Evolutionary conservation across 2,113 vertebrate genomes (phyloP).

Genomic region (Peromyscus maniculatus): DNA sequence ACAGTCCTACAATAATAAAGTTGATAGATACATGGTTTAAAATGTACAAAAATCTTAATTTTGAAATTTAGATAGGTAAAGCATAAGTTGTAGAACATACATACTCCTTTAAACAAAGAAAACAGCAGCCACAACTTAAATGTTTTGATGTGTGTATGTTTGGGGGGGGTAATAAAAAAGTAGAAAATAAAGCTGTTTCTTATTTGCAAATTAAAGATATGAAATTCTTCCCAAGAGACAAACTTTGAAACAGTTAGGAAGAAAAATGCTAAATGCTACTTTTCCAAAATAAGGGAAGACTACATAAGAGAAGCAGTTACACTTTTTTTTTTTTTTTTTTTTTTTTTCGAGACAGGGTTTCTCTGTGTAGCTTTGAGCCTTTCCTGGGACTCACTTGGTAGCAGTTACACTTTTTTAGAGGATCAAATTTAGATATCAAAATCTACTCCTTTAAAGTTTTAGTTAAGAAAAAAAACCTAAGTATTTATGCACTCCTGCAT

Average conservation of each 20-base stretch:
- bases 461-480: slow-evolving; percentile 36
- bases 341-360: too few species aligned
- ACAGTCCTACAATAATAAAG: slow-evolving; percentile 28
- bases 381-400: too few species aligned
- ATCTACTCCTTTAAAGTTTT: slow-evolving; percentile 38
- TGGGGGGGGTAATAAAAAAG: neutral
- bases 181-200: slow-evolving; percentile 23
- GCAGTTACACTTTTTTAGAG: neutral
- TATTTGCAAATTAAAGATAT: slow-evolving; percentile 38
- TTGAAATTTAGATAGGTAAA: slow-evolving; percentile 55
- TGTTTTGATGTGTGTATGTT: neutral
- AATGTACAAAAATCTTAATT: slow-evolving; percentile 51
- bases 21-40: slow-evolving; percentile 46
- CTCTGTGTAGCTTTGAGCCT: too few species aligned
- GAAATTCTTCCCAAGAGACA: slow-evolving; percentile 37
- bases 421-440: slow-evolving; percentile 60
- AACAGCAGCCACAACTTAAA: slow-evolving; percentile 16
- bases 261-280: neutral
- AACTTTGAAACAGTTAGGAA: neutral
- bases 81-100: slow-evolving; percentile 12
- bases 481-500: neutral
- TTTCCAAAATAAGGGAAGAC: slow-evolving; percentile 45
- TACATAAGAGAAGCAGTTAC: slow-evolving; percentile 24
- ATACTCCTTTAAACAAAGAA: slow-evolving; percentile 48
- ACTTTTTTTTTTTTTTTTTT: too few species aligned